Evolutionary conservation across 2,113 vertebrate species (phyloP).

Genomic region (human (Homo sapiens)): GRCh38 chr7:1408001-1408500

Average conservation of each 20-base stretch:
- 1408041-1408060: rapidly evolving
- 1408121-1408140: rapidly evolving
- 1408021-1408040: rapidly evolving
- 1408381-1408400: background rate
- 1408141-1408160: rapidly evolving
- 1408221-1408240: background rate
- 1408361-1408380: conserved; percentile 63
- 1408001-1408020: rapidly evolving
- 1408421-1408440: background rate
- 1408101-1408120: background rate
- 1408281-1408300: conserved; percentile 47
- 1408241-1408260: background rate
- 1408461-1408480: background rate
- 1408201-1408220: background rate
- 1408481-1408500: background rate
- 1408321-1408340: conserved; percentile 54
- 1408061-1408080: background rate
- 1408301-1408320: conserved; percentile 55
- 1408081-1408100: background rate
- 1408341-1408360: conserved; percentile 53
- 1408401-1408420: conserved; percentile 35
- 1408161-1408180: background rate
- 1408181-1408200: background rate
- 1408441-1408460: background rate
- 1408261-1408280: conserved; percentile 45